These are phyloP conservation scores for Dichetophora obliterata DNA, from an alignment of 2,888 invertebrate genomes.

Conservation along the genomic window DNA sequence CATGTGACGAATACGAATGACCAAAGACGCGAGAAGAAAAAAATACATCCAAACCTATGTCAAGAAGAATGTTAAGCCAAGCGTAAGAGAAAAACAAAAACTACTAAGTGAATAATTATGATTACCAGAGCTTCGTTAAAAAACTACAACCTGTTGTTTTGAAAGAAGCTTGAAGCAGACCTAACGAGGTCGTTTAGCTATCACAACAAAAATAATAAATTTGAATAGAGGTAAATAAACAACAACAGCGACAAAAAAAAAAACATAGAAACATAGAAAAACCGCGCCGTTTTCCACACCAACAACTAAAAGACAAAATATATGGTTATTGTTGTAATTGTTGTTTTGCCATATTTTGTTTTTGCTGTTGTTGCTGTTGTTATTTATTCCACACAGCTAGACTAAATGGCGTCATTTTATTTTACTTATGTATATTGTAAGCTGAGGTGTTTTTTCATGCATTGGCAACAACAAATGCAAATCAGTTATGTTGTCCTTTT, in stretches of 20 bases:
- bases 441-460: neutral
- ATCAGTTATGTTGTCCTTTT: neutral
- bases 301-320: neutral
- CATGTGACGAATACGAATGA: neutral
- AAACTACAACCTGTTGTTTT: constrained; percentile 6
- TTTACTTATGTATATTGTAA: neutral
- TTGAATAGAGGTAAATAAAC: neutral
- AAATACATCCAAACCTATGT: neutral
- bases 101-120: constrained; percentile 12
- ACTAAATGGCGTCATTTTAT: constrained; percentile 29
- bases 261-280: neutral
- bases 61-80: neutral
- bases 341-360: constrained; percentile 10
- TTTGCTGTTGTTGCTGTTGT: neutral
- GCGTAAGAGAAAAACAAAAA: neutral
- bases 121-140: neutral
- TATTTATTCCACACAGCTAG: neutral
- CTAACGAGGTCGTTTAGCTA: constrained; percentile 20
- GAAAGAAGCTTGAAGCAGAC: neutral
- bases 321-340: neutral
- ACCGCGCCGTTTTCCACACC: neutral
- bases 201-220: constrained; percentile 4
- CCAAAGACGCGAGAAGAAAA: neutral
- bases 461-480: neutral
- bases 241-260: neutral